Evolutionary conservation across 2,113 vertebrate genomes (phyloP), one percentile per base, ranked within the genome.

Genomic region (Cynoglossus semilaevis): DNA sequence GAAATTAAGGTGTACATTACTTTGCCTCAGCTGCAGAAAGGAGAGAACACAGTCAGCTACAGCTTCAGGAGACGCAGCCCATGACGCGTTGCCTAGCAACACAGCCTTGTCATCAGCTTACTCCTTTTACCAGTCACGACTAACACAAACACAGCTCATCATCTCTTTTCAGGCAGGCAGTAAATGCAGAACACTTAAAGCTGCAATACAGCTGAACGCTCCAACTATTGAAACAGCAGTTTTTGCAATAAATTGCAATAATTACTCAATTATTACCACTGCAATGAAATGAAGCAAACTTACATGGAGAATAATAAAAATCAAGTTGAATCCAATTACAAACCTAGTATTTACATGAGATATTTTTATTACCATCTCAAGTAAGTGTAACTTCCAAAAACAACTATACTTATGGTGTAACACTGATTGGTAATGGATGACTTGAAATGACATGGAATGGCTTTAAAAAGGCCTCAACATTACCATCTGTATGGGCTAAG

Each of bases 111-210:
- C 92, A 91, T 91, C 91, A 91, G 92, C 93, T 91, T 90, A 92
- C 81, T 85, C 88, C 88, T 92, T 93, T 93, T 90, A 92, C 88
- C 86, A 92, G 92, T 95, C 94, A 95, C 88, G 91, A 96, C 93
- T 92, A 90, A 94, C 90, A 90, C 89, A 92, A 90, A 91, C 77
- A 89, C 89, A 86, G 87, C 87, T 87, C 86, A 85, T 87, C 85
- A 75, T 87, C 85, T 91, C 89, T 90, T 79, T 79, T 82, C 80
- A 83, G 79, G 83, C 83, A 88, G 85, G 74, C 77, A 73, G 83
- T 83, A 80, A 83, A 88, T 70, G 79, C 85, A 80, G 66, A 86
- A 87, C 81, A 82, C 75, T 77, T 71, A 66, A 54, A 46, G 68
- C 80, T 61, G 70, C 52, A 58, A 59, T 63, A 76, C 69, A 78